phyloP scores from a whole-genome alignment of 2,888 invertebrate genomes.

The Pristionchus mayeri region DNA sequence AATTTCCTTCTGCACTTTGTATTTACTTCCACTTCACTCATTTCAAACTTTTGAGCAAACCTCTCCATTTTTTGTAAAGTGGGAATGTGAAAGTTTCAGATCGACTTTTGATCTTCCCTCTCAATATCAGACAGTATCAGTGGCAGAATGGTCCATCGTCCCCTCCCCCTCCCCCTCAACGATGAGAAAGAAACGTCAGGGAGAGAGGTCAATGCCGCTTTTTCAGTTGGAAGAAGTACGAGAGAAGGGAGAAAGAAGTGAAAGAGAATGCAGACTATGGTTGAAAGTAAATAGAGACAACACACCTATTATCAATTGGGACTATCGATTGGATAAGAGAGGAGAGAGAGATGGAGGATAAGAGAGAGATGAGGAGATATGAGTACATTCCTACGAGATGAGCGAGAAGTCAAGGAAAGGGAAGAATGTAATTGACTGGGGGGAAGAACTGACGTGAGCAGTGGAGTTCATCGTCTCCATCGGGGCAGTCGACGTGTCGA shows the following conservation, averaged over 20 bases:
- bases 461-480: constrained; percentile 66
- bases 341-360: neutral
- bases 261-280: constrained; percentile 31
- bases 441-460: constrained; percentile 58
- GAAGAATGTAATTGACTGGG: neutral
- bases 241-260: constrained; percentile 1
- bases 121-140: neutral
- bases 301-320: constrained; percentile 6
- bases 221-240: constrained; percentile 20
- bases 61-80: constrained; percentile 12
- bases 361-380: constrained; percentile 36
- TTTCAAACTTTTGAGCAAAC: constrained; percentile 36
- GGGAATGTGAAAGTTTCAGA: neutral
- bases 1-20: neutral
- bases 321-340: constrained; percentile 39
- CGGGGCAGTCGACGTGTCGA: constrained; percentile 66
- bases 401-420: neutral
- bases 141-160: neutral
- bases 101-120: neutral
- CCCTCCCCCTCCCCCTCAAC: neutral
- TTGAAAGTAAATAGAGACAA: constrained; percentile 30
- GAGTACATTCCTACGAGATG: neutral
- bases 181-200: neutral
- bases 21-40: constrained; percentile 2
- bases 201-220: constrained; percentile 18